Evolutionary conservation across 2,113 vertebrate genomes (phyloP), one percentile per base, ranked within the genome.

Genomic region (Terrapene triunguis): DNA sequence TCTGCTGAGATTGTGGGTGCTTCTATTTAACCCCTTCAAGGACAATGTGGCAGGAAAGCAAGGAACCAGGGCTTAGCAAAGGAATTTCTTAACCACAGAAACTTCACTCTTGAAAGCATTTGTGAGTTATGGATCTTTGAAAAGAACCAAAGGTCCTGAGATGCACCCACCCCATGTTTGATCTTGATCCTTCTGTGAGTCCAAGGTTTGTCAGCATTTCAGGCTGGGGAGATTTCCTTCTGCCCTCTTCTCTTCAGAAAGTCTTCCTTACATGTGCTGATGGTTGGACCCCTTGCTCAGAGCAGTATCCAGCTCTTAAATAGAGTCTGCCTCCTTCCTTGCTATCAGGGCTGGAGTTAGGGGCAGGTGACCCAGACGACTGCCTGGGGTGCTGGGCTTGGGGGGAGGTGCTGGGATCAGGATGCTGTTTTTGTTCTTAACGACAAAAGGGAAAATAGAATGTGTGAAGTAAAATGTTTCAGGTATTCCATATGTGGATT

Each of bases 11-110:
- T 88, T 65, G 57, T 21, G 4, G 59, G 17, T 1, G 2, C 53
- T 95, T 57, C 25, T 87, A 13, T 10, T 65, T 97, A 96, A 96
- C 96, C 88, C 80, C 92, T 94, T 96, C 80, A 93, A 47, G n/a
- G 65, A 74, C 47, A 35, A 65, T 32, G 59, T 65, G 59, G 29
- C 19, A 81, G 4, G 35, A 80, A 82, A 42, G 59, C 88, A 88
- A 24, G 57, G 27, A 79, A 85, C 10, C 16, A 62, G 91, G 86
- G 2, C 57, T 91, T 82, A 57, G 55, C 25, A 35, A 76, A 81
- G 8, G 5, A 44, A 88, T 91, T 93, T 92, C 29, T 80, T 88
- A 55, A 65, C 22, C 62, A 5, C 2, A 10, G 85, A 88, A 91
- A 65, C 4, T 5, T 5, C 62, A 1, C 21, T 76, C 79, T 69